A percentile compares a stretch with the other conserved stretches of the same genome.
These are phyloP conservation scores for Cheirogaleus medius DNA, from an alignment of 2,113 vertebrate genomes.

Conservation along the genomic window DNA sequence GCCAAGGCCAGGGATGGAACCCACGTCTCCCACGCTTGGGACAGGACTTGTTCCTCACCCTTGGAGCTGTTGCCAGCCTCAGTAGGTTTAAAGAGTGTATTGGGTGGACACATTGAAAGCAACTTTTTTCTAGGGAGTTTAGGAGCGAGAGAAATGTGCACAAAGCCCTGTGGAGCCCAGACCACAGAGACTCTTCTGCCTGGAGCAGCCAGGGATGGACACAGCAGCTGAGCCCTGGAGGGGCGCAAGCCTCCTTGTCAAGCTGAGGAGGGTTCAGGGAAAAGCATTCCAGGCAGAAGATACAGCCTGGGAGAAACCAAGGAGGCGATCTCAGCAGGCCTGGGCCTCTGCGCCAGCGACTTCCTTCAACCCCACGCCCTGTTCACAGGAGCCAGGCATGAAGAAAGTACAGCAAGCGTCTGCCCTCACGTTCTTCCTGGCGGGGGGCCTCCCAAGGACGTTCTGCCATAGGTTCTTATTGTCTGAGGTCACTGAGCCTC, in stretches of 20 bases:
- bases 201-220: background rate
- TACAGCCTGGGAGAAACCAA: background rate
- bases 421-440: background rate
- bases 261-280: background rate
- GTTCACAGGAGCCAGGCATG: background rate
- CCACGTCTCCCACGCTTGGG: background rate
- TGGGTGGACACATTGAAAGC: background rate
- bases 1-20: background rate
- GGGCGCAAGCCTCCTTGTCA: no score
- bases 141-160: background rate
- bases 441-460: slow-evolving; percentile 53
- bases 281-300: background rate
- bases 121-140: background rate
- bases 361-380: background rate
- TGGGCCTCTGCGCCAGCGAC: background rate
- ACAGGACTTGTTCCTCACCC: background rate
- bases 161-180: background rate
- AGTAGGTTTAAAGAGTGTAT: background rate
- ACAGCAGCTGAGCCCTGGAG: background rate
- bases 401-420: background rate
- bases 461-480: slow-evolving; percentile 62
- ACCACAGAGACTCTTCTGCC: background rate
- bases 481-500: slow-evolving; percentile 76
- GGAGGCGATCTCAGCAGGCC: background rate
- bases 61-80: background rate